phyloP scores from a whole-genome alignment of 1,140 invertebrate genomes.

The Calliphora vicina region DNA sequence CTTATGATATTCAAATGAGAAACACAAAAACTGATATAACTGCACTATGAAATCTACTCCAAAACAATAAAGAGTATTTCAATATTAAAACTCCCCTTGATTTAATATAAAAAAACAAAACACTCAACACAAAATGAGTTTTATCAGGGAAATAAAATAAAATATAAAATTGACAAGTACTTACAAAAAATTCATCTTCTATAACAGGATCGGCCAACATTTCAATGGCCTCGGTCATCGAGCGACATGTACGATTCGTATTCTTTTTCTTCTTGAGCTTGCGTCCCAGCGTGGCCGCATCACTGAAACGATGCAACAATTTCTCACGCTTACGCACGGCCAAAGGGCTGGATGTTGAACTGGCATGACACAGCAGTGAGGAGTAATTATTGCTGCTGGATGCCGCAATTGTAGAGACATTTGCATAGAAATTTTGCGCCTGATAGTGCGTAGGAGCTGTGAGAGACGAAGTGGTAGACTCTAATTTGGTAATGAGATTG shows the following conservation, averaged over 20 bases:
- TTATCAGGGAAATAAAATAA: no score
- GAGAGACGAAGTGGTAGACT: constrained; percentile 55
- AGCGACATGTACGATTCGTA: constrained; percentile 59
- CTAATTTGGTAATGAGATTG: constrained; percentile 60
- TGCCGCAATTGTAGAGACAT: constrained; percentile 46
- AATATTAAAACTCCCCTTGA: background rate
- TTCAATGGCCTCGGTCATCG: constrained; percentile 62
- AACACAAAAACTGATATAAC: background rate
- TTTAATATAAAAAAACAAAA: background rate
- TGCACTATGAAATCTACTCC: background rate
- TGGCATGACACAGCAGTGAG: constrained; percentile 56
- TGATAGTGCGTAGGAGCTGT: constrained; percentile 58
- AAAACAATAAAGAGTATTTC: no score
- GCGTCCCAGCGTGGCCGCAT: constrained; percentile 61
- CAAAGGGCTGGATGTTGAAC: constrained; percentile 55
- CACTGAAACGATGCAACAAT: constrained; percentile 60
- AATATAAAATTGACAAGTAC: constrained; percentile 44
- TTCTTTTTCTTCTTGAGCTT: constrained; percentile 62
- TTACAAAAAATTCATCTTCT: constrained; percentile 63
- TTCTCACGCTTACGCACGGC: constrained; percentile 60
- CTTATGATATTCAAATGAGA: background rate
- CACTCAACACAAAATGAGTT: background rate
- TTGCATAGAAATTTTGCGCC: constrained; percentile 58
- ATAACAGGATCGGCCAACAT: constrained; percentile 62
- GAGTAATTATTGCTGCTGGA: constrained; percentile 54